Percentiles rank a stretch among this genome's conserved stretches.
Conservation (phyloP, 1,140 invertebrate genomes). For the Dendroctonus valens region DNA sequence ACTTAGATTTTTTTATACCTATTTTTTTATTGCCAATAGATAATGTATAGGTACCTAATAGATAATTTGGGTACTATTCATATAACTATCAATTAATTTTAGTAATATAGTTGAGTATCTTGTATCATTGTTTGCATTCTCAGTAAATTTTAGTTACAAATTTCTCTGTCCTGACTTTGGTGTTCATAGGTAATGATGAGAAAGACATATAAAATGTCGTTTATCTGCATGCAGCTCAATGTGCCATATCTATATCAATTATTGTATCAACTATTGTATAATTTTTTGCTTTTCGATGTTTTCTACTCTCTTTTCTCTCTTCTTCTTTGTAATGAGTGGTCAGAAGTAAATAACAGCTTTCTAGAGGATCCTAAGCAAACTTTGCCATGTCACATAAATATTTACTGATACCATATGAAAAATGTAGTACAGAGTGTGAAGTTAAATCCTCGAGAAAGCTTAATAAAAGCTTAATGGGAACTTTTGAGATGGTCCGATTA, state of each 20-base stretch:
- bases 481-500: conserved; percentile 96
- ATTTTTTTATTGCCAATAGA: too few relatives aligned
- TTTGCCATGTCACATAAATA: neutral
- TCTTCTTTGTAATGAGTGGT: conserved; percentile 46
- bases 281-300: conserved; percentile 36
- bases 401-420: neutral
- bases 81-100: too few relatives aligned
- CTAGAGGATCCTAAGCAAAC: conserved; percentile 13
- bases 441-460: conserved; percentile 29
- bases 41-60: too few relatives aligned
- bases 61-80: too few relatives aligned
- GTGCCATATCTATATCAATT: conserved; percentile 37
- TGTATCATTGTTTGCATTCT: conserved; percentile 1
- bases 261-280: conserved; percentile 24
- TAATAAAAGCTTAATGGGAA: conserved; percentile 62
- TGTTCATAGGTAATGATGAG: conserved; percentile 7
- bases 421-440: neutral
- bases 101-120: conserved; percentile 40
- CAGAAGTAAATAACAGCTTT: conserved; percentile 33
- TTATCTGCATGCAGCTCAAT: conserved; percentile 44
- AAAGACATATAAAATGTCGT: conserved; percentile 11
- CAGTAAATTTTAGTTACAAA: neutral
- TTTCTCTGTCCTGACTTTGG: neutral
- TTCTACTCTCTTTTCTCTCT: conserved; percentile 36
- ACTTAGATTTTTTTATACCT: too few relatives aligned